Evolutionary conservation across 2,888 invertebrate genomes (phyloP).

Genomic region (Sepioteuthis lessoniana): DNA sequence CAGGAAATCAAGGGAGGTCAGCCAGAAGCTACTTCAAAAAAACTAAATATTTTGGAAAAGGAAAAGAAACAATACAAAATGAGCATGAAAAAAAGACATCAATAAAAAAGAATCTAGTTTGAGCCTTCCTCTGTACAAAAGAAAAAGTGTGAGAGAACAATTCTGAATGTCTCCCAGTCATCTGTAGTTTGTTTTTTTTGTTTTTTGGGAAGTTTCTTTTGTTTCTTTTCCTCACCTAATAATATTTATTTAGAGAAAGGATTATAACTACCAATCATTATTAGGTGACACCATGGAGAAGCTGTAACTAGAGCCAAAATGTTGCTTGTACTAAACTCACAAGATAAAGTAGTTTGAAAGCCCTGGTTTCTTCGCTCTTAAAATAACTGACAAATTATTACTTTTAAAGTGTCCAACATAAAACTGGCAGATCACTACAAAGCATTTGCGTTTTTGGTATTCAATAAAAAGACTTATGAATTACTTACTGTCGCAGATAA

Average conservation of each 20-base stretch:
- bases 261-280: background rate
- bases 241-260: background rate
- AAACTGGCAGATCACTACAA: too few species aligned
- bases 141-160: background rate
- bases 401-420: too few species aligned
- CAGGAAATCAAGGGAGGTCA: background rate
- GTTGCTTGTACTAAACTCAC: too few species aligned
- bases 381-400: too few species aligned
- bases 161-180: background rate
- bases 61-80: background rate
- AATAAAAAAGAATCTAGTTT: background rate
- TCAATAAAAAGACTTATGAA: too few species aligned
- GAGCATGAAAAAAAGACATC: background rate
- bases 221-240: too few species aligned
- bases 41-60: background rate
- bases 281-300: background rate
- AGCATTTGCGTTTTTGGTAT: too few species aligned
- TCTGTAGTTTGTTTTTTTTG: too few species aligned
- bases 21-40: background rate
- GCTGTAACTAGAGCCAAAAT: too few species aligned
- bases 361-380: too few species aligned
- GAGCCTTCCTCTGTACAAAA: background rate
- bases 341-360: too few species aligned
- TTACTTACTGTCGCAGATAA: too few species aligned
- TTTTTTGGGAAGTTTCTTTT: background rate